Evolutionary conservation across 2,113 vertebrate genomes (phyloP).

Genomic region (pig (Sus scrofa)): DNA sequence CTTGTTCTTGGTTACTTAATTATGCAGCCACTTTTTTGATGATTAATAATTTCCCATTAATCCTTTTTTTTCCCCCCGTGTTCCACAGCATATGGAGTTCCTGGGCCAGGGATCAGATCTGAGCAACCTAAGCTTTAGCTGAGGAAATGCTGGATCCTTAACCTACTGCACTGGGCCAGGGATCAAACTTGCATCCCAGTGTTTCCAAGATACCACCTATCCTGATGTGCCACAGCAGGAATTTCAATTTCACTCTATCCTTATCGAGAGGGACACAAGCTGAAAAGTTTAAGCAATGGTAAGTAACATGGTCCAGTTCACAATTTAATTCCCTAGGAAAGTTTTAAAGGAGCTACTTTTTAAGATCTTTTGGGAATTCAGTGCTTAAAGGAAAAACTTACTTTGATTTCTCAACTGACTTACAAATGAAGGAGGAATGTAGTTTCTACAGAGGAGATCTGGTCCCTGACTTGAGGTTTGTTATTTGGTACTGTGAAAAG

Average conservation of each 20-base stretch:
- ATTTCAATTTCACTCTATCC: too few species aligned
- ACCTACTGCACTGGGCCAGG: too few species aligned
- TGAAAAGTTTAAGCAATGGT: not conserved
- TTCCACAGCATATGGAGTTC: too few species aligned
- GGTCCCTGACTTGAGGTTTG: not conserved
- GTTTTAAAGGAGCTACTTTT: not conserved
- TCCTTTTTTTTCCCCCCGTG: too few species aligned
- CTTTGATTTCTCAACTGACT: constrained; percentile 4
- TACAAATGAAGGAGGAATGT: constrained; percentile 33
- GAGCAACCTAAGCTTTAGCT: too few species aligned
- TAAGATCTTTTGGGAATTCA: not conserved
- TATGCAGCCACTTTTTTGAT: not conserved
- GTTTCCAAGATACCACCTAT: too few species aligned
- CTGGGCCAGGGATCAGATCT: too few species aligned
- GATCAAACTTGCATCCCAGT: too few species aligned
- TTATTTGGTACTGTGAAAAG: not conserved
- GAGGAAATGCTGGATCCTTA: too few species aligned
- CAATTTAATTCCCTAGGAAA: constrained; percentile 21
- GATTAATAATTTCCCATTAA: not conserved
- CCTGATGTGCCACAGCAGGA: too few species aligned
- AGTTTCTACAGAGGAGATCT: not conserved
- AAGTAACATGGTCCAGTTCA: not conserved
- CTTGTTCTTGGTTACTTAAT: not conserved
- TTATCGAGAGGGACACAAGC: not conserved
- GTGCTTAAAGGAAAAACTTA: not conserved